Evolutionary conservation across 2,888 invertebrate genomes (phyloP).

Genomic region (Disparrhopalites patrizii): DNA sequence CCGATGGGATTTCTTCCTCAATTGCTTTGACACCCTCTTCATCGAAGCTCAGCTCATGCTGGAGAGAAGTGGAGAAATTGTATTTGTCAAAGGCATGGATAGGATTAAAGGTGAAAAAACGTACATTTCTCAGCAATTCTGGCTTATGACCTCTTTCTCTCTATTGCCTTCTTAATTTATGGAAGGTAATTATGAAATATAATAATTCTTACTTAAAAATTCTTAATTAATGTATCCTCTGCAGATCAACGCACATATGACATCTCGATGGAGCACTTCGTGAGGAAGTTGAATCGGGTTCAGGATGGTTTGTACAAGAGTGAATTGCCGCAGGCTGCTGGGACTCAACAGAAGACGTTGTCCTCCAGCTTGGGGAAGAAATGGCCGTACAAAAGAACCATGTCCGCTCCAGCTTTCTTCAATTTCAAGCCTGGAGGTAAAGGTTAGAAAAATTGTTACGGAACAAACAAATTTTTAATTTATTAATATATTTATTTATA

Average conservation of each 20-base stretch:
- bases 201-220: not conserved
- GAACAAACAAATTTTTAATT: not conserved
- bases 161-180: too few species aligned
- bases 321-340: slow-evolving; percentile 51
- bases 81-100: slow-evolving; percentile 72
- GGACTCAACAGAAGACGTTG: slow-evolving; percentile 64
- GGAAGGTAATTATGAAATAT: too few species aligned
- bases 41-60: slow-evolving; percentile 91
- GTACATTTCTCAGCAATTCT: too few species aligned
- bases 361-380: slow-evolving; percentile 86
- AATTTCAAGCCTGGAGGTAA: slow-evolving; percentile 61
- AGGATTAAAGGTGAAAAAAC: not conserved
- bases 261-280: slow-evolving; percentile 76
- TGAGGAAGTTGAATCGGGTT: slow-evolving; percentile 81
- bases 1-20: slow-evolving; percentile 96
- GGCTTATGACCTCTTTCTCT: too few species aligned
- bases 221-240: slow-evolving; percentile 37
- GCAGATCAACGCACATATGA: slow-evolving; percentile 85
- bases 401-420: slow-evolving; percentile 86
- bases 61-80: slow-evolving; percentile 77
- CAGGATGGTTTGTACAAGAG: slow-evolving; percentile 67
- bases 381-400: slow-evolving; percentile 91
- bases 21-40: slow-evolving; percentile 90
- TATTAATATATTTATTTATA: not conserved
- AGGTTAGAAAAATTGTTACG: not conserved